Percentiles rank a stretch among this genome's conserved stretches.
Evolutionary conservation across 35 echinoderm and acorn worm species (phyloP).

Genomic region (Nesometra sesokonis): DNA sequence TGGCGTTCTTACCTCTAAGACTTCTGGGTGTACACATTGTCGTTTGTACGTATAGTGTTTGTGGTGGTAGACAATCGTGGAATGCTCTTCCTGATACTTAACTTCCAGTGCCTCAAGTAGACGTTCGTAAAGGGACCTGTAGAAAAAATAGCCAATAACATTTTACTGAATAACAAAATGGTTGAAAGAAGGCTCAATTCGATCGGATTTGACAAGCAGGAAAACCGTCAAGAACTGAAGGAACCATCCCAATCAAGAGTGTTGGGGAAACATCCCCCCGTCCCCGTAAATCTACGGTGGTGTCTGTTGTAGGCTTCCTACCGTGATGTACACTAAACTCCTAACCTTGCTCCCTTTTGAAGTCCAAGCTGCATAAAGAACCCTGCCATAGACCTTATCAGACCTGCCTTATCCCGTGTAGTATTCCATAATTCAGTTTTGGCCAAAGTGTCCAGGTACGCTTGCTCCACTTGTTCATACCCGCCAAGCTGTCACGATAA

Average conservation of each 20-base stretch:
- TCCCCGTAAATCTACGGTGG: too few relatives aligned
- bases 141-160: not conserved
- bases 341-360: slow-evolving; percentile 65
- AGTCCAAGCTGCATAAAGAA: slow-evolving; percentile 86
- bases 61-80: slow-evolving; percentile 60
- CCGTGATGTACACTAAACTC: not conserved
- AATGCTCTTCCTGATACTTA: slow-evolving; percentile 33
- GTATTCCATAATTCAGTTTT: slow-evolving; percentile 42
- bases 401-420: slow-evolving; percentile 18
- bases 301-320: too few relatives aligned
- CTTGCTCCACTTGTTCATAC: slow-evolving; percentile 66
- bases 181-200: too few relatives aligned
- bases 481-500: slow-evolving; percentile 46
- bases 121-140: slow-evolving; percentile 43
- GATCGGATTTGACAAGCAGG: too few relatives aligned
- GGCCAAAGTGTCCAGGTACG: slow-evolving; percentile 47
- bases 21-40: slow-evolving; percentile 62
- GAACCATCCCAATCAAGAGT: too few relatives aligned
- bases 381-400: slow-evolving; percentile 55
- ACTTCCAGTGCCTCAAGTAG: slow-evolving; percentile 55
- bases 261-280: too few relatives aligned
- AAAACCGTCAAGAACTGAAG: too few relatives aligned
- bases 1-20: slow-evolving; percentile 81
- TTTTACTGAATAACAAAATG: too few relatives aligned
- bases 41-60: slow-evolving; percentile 32